Conservation (phyloP, 2,797 vertebrate species). For the Enteromius afrohamiltoni region DNA sequence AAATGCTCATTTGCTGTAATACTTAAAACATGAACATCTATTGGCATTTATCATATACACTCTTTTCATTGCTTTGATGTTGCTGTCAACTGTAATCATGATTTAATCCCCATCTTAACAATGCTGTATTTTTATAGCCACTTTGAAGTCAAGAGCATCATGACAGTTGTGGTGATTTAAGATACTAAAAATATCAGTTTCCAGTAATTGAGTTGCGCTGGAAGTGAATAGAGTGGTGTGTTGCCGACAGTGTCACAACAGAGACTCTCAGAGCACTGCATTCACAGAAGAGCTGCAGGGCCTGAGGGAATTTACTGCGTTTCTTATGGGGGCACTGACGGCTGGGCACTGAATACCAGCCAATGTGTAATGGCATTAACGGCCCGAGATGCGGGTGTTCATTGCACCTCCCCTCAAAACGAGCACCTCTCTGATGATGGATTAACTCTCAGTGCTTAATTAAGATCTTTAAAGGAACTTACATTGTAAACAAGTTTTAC, state of each 20-base stretch:
- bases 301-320: constrained; percentile 57
- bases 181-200: constrained; percentile 64
- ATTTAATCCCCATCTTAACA: constrained; percentile 65
- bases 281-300: constrained; percentile 59
- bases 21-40: constrained; percentile 47
- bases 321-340: constrained; percentile 54
- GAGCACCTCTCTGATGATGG: constrained; percentile 20
- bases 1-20: constrained; percentile 50
- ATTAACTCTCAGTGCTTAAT: neutral
- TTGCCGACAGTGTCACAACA: constrained; percentile 62
- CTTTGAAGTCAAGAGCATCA: constrained; percentile 68
- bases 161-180: constrained; percentile 68
- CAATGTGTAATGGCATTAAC: constrained; percentile 43
- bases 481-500: constrained; percentile 23
- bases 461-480: constrained; percentile 35
- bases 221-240: constrained; percentile 62
- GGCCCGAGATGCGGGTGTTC: neutral
- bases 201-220: constrained; percentile 60
- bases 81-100: constrained; percentile 58
- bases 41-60: constrained; percentile 49
- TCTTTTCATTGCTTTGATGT: constrained; percentile 53
- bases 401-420: neutral
- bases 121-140: constrained; percentile 61
- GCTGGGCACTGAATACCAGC: constrained; percentile 47
- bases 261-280: constrained; percentile 58